Percentiles rank a stretch among this genome's conserved stretches.
These are phyloP conservation scores for Mesocricetus auratus DNA, from an alignment of 2,113 vertebrate genomes.

Conservation along the genomic window DNA sequence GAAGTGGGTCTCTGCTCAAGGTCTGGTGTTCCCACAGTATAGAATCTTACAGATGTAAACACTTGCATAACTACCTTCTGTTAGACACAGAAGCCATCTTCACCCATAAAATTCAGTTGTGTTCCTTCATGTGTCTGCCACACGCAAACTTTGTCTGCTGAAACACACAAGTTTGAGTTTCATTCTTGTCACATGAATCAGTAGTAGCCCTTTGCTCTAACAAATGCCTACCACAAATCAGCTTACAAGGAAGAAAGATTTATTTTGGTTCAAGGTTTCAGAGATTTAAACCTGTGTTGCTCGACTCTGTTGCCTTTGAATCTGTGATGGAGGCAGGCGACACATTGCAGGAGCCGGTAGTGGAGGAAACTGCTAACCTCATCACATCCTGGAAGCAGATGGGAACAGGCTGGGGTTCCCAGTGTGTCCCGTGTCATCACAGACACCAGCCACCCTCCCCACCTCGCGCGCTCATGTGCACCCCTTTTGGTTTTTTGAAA, in stretches of 20 bases:
- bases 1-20: no score
- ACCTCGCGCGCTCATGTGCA: no score
- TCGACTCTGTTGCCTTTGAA: not conserved
- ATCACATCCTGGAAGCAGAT: not conserved
- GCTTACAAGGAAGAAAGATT: not conserved
- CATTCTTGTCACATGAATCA: not conserved
- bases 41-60: not conserved
- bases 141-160: not conserved
- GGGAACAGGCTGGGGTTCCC: not conserved
- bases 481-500: no score
- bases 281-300: not conserved
- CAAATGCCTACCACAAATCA: not conserved
- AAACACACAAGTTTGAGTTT: not conserved
- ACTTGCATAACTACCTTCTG: rapidly evolving
- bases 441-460: no score
- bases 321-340: not conserved
- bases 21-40: no score
- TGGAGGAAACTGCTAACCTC: not conserved
- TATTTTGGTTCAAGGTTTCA: not conserved
- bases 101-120: not conserved
- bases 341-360: no score
- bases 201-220: not conserved
- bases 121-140: rapidly evolving
- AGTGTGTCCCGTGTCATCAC: no score
- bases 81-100: not conserved